Percentiles rank a stretch among this genome's conserved stretches.
Evolutionary conservation across 92 coral and sea anemone genomes (phyloP).

Genomic region (Phenganax stokvisi): DNA sequence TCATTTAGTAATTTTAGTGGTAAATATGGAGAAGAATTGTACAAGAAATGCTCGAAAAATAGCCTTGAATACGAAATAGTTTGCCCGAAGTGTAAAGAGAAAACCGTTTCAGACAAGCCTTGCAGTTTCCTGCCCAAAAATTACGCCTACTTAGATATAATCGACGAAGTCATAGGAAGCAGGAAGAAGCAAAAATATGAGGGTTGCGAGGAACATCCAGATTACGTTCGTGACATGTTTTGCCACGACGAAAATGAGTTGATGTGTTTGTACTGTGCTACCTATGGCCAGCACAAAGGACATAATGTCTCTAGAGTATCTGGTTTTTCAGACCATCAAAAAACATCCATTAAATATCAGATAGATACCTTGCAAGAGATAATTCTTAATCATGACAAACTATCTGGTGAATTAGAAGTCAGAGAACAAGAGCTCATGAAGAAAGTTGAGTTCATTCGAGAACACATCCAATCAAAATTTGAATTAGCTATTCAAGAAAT

Average conservation of each 20-base stretch:
- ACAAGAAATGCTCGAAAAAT: background rate
- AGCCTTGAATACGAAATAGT: background rate
- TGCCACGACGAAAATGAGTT: constrained; percentile 2
- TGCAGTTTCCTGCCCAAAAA: background rate
- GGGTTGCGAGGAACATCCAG: background rate
- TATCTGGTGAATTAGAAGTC: background rate
- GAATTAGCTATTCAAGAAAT: background rate
- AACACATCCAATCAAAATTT: constrained; percentile 1
- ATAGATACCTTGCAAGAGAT: background rate
- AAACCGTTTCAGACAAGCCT: background rate
- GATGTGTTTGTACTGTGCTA: background rate
- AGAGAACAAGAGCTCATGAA: background rate
- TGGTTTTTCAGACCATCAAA: constrained; percentile 6
- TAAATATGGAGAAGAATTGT: background rate
- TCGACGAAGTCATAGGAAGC: background rate
- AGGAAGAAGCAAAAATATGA: background rate
- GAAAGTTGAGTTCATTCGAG: background rate
- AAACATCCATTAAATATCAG: background rate
- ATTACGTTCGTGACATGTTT: constrained; percentile 7
- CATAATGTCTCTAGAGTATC: constrained; percentile 2
- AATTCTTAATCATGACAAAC: background rate
- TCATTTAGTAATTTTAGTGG: no score
- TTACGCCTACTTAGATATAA: constrained; percentile 1
- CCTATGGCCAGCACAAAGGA: background rate
- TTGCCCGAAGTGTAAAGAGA: background rate